Base-by-base conservation (phyloP, 2,888 invertebrate species). In the Drosophila gaucha region DNA sequence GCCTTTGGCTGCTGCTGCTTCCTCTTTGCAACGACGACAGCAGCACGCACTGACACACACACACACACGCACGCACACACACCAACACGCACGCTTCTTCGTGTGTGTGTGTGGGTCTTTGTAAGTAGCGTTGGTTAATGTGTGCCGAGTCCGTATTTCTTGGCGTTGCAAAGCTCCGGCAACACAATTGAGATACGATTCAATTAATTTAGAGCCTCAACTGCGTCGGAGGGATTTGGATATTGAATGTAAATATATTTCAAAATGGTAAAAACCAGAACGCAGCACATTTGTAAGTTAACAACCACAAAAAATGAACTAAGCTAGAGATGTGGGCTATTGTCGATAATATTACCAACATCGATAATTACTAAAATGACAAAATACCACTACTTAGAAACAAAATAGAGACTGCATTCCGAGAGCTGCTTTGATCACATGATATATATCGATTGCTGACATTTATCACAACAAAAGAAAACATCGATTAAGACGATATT, bases 261-360 rank as follows among this genome's bases (percentile, higher is more conserved):
- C 35, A 52, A 46, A 39, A 22, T 38, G 16, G 38, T 47, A 35
- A 41, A 55, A 33, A 9, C n/a, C 38, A 62, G 46, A 66, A 31
- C 66, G 57, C 46, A 52, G 50, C 68, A 74, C 65, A 74, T 57
- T 80, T 65, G 50, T 58, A 66, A 43, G 44, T 43, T 59, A 68
- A 57, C 69, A 36, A 74, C 78, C 74, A 78, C 78, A 76, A 68
- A 78, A 74, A 78, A 74, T 65, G 74, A 78, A 78, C 50, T 73
- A 46, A 74, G 35, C 24, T 51, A 65, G 38, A 26, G 51, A 56
- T 56, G 55, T 28, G 50, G 5, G 3, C 10, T 16, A 39, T 39
- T 64, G 49, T 46, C 49, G 65, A 44, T 33, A 20, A 9, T 6
- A 26, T n/a, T 6, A 4, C 16, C n/a, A 26, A 14, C 8, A 20